Conservation (phyloP, 2,888 invertebrate genomes). For the Lamellibrachia columna region DNA sequence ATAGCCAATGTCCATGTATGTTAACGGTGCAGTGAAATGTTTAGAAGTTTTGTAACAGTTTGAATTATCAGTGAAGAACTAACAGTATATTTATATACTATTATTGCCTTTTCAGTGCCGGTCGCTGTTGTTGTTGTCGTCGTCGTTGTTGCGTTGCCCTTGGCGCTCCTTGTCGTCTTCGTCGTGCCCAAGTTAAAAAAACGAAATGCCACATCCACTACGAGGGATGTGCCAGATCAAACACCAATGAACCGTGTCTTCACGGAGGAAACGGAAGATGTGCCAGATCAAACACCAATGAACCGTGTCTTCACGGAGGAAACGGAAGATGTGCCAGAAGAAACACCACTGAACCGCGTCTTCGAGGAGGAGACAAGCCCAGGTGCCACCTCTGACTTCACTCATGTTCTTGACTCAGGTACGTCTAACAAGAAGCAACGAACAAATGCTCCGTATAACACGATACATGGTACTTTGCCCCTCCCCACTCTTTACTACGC, state of each 20-base stretch:
- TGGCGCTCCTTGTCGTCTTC: neutral
- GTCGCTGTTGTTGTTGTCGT: neutral
- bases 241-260: neutral
- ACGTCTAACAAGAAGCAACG: no score
- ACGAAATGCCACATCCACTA: neutral
- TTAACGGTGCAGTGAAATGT: no score
- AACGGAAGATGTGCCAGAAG: neutral
- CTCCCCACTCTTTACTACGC: no score
- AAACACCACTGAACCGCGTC: neutral
- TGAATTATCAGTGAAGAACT: neutral
- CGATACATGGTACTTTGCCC: no score
- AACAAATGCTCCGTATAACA: no score
- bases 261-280: neutral
- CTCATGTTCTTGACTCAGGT: neutral
- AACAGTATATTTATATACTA: neutral
- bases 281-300: neutral
- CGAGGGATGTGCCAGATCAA: neutral
- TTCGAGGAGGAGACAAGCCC: neutral
- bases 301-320: neutral
- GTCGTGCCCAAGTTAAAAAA: neutral
- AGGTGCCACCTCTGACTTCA: neutral
- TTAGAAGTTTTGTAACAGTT: no score
- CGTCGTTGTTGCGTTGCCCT: neutral
- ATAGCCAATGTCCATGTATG: no score
- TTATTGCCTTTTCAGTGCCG: neutral